Base-by-base conservation (phyloP, 2,113 vertebrate genomes). In the Anas platyrhynchos region DNA sequence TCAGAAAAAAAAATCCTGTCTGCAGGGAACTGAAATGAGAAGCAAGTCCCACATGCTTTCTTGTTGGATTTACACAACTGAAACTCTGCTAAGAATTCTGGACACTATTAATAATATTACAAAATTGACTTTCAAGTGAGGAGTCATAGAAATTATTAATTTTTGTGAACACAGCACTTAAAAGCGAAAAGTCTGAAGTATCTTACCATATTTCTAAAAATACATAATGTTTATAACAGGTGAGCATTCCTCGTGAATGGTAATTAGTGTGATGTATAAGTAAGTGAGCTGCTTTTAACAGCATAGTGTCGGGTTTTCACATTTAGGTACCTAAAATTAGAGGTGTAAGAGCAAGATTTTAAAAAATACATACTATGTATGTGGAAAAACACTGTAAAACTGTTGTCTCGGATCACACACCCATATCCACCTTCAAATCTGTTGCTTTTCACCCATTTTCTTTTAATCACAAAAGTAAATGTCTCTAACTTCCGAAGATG, bases 141-240 rank as follows among this genome's bases (percentile, higher is more conserved):
- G 74, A 92, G 83, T 92, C 41, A 9, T 54, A 65, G 68, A 38
- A 91, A 58, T 92, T 88, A 84, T 87, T 94, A 84, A 86, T 94
- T 89, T 63, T 61, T 56, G 11, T 61, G 76, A 86, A 67, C 41
- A 22, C 18, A 3, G 0, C 1, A 0, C 29, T 91, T 92, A 55
- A 82, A 90, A 76, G 27, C 21, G 43, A 76, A 80, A 44, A 46
- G 13, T 54, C 74, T 90, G 86, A 75, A 82, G 91, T 91, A 58
- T 58, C 36, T 74, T 79, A 79, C 65, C 77, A 6, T 36, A 27
- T 92, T 89, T 91, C 59, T 72, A 36, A 75, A 81, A 84, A 12
- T 11, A n/a, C 32, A 7, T 29, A 69, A n/a, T 86, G 63, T 58
- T 93, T 90, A 38, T 27, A 67, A 55, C 7, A 73, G 44, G 16